Evolutionary conservation across 2,113 vertebrate genomes (phyloP).

Genomic region (Choloepus hoffmanni): DNA sequence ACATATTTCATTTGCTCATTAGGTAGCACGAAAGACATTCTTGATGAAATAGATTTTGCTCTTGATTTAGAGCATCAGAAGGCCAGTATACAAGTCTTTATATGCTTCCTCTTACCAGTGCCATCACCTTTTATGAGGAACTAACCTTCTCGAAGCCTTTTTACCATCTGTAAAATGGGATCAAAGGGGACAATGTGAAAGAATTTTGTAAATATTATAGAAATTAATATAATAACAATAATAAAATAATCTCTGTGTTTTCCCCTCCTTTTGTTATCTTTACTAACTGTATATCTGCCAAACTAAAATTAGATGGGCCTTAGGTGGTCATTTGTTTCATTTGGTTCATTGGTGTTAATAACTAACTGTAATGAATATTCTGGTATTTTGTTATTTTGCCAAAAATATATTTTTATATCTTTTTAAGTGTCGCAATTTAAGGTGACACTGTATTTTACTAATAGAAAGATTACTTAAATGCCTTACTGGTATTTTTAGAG

Average conservation of each 20-base stretch:
- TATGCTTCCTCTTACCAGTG: not conserved
- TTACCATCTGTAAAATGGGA: not conserved
- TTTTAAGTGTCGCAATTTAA: not conserved
- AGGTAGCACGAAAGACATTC: not conserved
- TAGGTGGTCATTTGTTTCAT: not conserved
- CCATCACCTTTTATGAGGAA: not conserved
- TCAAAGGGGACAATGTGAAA: conserved; percentile 1
- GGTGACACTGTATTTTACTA: not conserved
- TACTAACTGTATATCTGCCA: not conserved
- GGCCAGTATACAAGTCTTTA: not conserved
- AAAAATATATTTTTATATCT: not conserved
- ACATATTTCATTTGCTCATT: not conserved
- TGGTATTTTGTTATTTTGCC: not conserved
- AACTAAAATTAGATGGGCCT: not conserved
- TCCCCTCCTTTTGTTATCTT: not conserved
- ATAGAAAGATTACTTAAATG: not conserved
- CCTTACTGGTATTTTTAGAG: not conserved
- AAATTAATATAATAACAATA: not conserved
- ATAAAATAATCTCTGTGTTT: not conserved
- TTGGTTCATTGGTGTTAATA: not conserved
- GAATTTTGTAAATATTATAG: not conserved
- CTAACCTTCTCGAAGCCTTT: not conserved
- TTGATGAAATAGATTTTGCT: not conserved
- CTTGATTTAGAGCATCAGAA: not conserved
- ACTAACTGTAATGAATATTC: not conserved